Percentiles rank a stretch among this genome's conserved stretches.
Conservation (phyloP, 1,140 invertebrate genomes). For the Sinonovacula constricta region DNA sequence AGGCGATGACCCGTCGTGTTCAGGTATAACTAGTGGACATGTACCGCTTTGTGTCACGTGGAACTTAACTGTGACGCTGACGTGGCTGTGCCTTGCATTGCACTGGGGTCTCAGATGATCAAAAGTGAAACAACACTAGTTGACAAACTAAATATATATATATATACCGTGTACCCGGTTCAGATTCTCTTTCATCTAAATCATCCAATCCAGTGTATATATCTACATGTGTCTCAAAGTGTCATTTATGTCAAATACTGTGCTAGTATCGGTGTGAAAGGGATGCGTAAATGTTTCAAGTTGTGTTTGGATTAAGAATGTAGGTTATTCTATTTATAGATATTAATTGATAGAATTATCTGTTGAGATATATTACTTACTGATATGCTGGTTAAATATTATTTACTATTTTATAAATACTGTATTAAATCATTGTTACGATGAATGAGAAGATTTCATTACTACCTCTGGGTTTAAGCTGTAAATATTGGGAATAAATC, state of each 20-base stretch:
- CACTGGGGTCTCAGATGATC: constrained; percentile 36
- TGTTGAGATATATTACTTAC: too few relatives aligned
- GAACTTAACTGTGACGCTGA: constrained; percentile 30
- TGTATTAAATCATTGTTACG: constrained; percentile 7
- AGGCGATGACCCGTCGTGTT: constrained; percentile 67
- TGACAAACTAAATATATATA: too few relatives aligned
- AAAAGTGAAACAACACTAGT: constrained; percentile 12
- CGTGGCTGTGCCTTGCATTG: constrained; percentile 36
- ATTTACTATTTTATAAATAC: constrained; percentile 16
- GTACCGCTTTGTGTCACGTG: constrained; percentile 24
- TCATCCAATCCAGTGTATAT: too few relatives aligned
- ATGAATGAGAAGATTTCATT: constrained; percentile 18
- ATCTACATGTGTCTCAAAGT: too few relatives aligned
- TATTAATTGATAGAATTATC: neutral
- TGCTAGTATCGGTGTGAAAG: too few relatives aligned
- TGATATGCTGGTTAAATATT: constrained; percentile 26
- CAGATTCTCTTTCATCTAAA: too few relatives aligned
- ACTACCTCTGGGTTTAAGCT: constrained; percentile 44
- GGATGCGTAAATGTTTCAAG: neutral
- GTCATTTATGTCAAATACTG: neutral
- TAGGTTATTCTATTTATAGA: neutral
- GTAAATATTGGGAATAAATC: constrained; percentile 41
- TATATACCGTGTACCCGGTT: too few relatives aligned
- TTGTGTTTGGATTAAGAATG: neutral
- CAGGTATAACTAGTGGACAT: constrained; percentile 56